Conservation (phyloP, 2,888 invertebrate species). For the Drosophila stalkeri region DNA sequence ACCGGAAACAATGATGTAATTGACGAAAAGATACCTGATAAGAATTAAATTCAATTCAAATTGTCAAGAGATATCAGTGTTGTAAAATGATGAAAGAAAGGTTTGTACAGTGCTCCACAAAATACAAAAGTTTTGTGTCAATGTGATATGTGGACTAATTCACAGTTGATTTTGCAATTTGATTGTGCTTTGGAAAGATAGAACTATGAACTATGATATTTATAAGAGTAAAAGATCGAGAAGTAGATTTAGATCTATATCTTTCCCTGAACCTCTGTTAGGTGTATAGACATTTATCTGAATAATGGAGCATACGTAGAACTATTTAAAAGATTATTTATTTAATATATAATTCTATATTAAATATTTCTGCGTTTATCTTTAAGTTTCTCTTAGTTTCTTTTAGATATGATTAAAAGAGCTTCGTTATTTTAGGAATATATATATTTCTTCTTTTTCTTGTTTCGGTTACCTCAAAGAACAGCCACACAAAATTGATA, state of each 20-base stretch:
- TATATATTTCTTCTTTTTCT: neutral
- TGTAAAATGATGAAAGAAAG: constrained; percentile 3
- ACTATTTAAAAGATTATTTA: neutral
- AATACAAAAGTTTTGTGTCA: constrained; percentile 2
- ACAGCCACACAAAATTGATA: constrained; percentile 87
- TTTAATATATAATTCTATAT: neutral
- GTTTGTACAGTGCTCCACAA: constrained; percentile 2
- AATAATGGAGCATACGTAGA: neutral
- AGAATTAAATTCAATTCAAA: constrained; percentile 1
- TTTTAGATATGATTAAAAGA: neutral
- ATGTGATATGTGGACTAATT: constrained; percentile 4
- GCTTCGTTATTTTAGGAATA: constrained; percentile 15
- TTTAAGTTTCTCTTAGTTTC: neutral
- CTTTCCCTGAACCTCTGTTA: neutral
- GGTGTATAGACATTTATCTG: neutral
- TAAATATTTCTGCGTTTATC: neutral
- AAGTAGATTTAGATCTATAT: too few species aligned
- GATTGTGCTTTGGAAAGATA: constrained; percentile 3
- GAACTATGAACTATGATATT: constrained; percentile 11
- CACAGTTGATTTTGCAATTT: constrained; percentile 8
- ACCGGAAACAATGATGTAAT: constrained; percentile 89
- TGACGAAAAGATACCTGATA: constrained; percentile 88
- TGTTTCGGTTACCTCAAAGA: constrained; percentile 86
- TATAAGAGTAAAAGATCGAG: neutral
- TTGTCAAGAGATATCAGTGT: neutral